Base-by-base conservation (phyloP, 2,113 vertebrate species). In the Sinocyclocheilus anshuiensis region DNA sequence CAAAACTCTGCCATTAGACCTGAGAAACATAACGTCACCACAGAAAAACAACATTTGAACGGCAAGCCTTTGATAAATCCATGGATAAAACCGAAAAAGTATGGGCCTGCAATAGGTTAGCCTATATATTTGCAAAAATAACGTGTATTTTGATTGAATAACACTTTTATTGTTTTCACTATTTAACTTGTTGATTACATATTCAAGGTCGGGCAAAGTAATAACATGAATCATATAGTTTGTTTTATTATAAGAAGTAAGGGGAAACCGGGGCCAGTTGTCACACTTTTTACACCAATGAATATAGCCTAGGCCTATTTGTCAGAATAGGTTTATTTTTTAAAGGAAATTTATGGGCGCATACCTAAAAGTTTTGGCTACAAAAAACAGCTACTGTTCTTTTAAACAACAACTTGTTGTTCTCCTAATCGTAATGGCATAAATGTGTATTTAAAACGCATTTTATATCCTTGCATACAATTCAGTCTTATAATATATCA, bases 1-100 rank as follows among this genome's bases (percentile, higher is more conserved):
- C 94, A 95, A 95, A 95, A 90, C 94, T 94, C 92, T 92, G 93
- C 93, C 93, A 88, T 89, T 90, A 89, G 76, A 85, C 84, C 89
- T 91, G 88, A 91, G 90, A 90, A 91, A 94, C 85, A 91, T 93
- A 95, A 95, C 92, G 89, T 90, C 91, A 91, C 90, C 89, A 93
- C 83, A 92, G 91, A 93, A 93, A 94, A 96, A 95, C 92, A 93
- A 92, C 89, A 91, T 90, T 88, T 87, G 53, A 87, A 78, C 57
- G 59, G 90, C 81, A 86, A 61, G 57, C 24, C 72, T 76, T 63
- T 85, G 83, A 76, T 87, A 55, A 85, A 80, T 87, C 81, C 85
- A 36, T 39, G 18, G 80, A 50, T 74, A 50, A 33, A 84, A 61
- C 29, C 82, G 39, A 77, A 57, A 50, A 45, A 45, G 18, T 18